Percentiles rank a stretch among this genome's conserved stretches.
Evolutionary conservation across 2,113 vertebrate species (phyloP).

Genomic region (Heptranchias perlo): DNA sequence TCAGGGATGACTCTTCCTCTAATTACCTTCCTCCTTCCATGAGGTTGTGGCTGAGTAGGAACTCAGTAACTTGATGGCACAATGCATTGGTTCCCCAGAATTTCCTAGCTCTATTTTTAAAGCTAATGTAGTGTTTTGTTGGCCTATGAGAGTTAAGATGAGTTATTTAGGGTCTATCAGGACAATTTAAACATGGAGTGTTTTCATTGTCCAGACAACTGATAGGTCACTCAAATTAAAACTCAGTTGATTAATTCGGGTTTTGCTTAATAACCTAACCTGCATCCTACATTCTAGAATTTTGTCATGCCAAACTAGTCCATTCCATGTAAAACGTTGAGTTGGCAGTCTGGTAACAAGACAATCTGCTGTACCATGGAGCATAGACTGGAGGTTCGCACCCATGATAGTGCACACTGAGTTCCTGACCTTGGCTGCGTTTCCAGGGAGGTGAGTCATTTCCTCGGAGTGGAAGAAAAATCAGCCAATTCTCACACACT

Average conservation of each 20-base stretch:
- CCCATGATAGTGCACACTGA: not conserved
- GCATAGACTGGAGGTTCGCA: not conserved
- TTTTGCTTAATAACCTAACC: not conserved
- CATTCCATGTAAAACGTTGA: not conserved
- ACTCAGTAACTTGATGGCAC: not conserved
- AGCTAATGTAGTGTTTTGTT: not conserved
- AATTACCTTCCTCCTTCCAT: not conserved
- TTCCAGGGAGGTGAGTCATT: not conserved
- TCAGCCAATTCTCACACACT: not conserved
- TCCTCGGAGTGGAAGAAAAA: not conserved
- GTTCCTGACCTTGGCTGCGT: not conserved
- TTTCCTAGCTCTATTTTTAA: not conserved
- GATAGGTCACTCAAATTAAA: not conserved
- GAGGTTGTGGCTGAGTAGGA: not conserved
- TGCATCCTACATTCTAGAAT: not conserved
- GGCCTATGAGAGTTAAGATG: not conserved
- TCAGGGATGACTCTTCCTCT: not conserved
- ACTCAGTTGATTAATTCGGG: not conserved
- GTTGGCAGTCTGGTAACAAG: not conserved
- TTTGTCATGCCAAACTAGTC: not conserved
- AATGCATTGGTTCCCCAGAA: not conserved
- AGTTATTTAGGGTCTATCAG: not conserved
- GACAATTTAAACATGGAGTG: not conserved
- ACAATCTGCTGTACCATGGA: not conserved
- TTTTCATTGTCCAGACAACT: not conserved